Evolutionary conservation across 2,888 invertebrate genomes (phyloP).

Genomic region (Meloe dianella): DNA sequence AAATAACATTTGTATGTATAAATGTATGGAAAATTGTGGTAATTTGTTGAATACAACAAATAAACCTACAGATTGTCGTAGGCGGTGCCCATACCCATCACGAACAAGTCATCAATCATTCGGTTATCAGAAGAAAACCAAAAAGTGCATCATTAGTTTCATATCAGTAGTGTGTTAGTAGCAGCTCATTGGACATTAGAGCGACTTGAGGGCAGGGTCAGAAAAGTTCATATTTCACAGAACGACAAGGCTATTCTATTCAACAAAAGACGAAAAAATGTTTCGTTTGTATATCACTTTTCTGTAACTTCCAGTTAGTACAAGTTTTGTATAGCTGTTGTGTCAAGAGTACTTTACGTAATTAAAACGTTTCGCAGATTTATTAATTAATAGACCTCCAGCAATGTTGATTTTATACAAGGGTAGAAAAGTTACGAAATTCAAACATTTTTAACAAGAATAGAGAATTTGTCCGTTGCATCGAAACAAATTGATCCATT

Average conservation of each 20-base stretch:
- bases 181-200: conserved; percentile 49
- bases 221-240: conserved; percentile 46
- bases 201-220: conserved; percentile 37
- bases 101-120: conserved; percentile 51
- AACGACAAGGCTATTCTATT: not conserved
- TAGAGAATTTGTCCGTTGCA: too few species aligned
- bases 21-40: not conserved
- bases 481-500: too few species aligned
- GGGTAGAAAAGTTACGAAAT: too few species aligned
- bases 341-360: too few species aligned
- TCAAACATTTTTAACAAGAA: too few species aligned
- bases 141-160: conserved; percentile 57
- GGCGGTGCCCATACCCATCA: conserved; percentile 15
- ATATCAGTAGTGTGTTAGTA: conserved; percentile 51
- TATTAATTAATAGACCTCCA: too few species aligned
- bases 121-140: conserved; percentile 51
- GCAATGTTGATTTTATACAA: too few species aligned
- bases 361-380: too few species aligned
- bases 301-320: not conserved
- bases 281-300: not conserved
- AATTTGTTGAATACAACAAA: not conserved
- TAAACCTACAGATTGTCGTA: conserved; percentile 7
- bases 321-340: not conserved
- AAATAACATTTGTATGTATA: not conserved
- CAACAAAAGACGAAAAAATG: not conserved